Conservation (phyloP, 2,113 vertebrate genomes). For the Anser brachyrhynchus region DNA sequence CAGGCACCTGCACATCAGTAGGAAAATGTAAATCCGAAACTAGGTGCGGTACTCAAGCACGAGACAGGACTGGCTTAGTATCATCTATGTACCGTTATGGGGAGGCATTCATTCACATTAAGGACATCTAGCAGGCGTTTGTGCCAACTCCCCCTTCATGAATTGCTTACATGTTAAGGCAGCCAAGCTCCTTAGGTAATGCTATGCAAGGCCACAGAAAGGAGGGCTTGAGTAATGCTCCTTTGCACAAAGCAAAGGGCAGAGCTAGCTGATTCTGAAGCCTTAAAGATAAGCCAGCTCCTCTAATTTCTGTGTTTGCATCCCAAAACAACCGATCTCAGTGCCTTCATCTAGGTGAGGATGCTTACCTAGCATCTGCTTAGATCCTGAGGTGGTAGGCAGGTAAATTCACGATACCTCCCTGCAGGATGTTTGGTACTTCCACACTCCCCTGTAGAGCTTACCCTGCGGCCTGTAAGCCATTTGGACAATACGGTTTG, state of each 20-base stretch:
- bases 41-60: neutral
- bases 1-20: neutral
- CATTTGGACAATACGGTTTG: neutral
- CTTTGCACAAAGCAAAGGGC: neutral
- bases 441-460: accelerated
- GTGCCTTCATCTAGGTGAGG: neutral
- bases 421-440: neutral
- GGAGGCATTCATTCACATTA: neutral
- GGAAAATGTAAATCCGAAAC: neutral
- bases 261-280: neutral
- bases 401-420: neutral
- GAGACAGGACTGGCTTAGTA: neutral
- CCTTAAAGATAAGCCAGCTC: neutral
- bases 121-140: neutral
- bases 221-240: neutral
- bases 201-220: neutral
- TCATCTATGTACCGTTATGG: neutral
- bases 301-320: neutral
- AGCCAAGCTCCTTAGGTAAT: neutral
- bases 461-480: neutral
- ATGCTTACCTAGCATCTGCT: neutral
- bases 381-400: neutral
- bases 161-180: neutral
- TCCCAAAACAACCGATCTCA: neutral
- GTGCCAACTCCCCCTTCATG: neutral